phyloP scores from a whole-genome alignment of 2,888 invertebrate genomes.

The Eupeodes luniger region DNA sequence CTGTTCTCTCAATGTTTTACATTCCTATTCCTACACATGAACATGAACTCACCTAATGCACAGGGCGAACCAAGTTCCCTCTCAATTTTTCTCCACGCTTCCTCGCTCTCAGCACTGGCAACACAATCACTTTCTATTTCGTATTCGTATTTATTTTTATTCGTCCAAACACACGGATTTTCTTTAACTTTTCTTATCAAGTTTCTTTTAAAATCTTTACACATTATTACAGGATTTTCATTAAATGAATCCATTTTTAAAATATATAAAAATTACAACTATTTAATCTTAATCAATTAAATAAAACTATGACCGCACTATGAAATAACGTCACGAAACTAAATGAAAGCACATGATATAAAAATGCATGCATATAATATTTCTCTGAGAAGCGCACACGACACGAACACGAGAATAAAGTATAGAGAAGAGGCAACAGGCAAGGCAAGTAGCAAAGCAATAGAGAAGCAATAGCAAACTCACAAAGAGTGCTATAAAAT shows the following conservation, averaged over 20 bases:
- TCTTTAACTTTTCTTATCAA: conserved; percentile 1
- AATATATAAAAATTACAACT: neutral
- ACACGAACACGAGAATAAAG: neutral
- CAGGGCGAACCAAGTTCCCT: neutral
- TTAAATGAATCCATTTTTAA: neutral
- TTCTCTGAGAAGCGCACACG: conserved; percentile 10
- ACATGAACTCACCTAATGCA: neutral
- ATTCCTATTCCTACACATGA: too few relatives aligned
- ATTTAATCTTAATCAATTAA: neutral
- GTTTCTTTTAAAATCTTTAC: conserved; percentile 3
- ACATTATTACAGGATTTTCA: too few relatives aligned
- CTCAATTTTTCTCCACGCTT: conserved; percentile 23
- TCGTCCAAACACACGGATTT: conserved; percentile 28
- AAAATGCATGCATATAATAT: neutral
- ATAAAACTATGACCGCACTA: neutral
- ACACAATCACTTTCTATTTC: neutral
- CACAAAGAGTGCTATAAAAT: too few relatives aligned
- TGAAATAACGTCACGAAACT: conserved; percentile 43
- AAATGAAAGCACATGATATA: conserved; percentile 35
- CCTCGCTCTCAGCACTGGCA: neutral
- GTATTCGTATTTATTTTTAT: neutral
- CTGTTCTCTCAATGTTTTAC: neutral
- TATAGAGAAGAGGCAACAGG: neutral
- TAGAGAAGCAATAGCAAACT: neutral
- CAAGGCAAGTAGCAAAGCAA: neutral